Conservation (phyloP, 2,888 invertebrate genomes). For the Eurytoma adleriae region DNA sequence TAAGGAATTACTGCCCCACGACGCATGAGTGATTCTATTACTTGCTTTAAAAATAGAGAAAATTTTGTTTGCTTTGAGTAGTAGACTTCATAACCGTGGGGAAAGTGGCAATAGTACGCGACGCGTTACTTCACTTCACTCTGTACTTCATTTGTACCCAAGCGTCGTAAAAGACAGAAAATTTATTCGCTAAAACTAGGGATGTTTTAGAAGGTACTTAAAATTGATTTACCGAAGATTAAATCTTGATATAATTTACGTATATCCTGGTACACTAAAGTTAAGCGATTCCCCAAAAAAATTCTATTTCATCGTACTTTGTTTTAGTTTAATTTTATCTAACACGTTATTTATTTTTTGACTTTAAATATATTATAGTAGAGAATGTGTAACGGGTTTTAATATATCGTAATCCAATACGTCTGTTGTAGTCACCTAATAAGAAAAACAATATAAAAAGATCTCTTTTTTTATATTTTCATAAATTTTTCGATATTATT, state of each 20-base stretch:
- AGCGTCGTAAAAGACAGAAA: constrained; percentile 19
- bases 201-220: constrained; percentile 22
- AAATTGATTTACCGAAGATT: constrained; percentile 28
- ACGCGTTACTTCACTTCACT: not conserved
- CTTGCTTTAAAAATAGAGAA: not conserved
- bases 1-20: no score
- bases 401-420: no score
- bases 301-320: not conserved
- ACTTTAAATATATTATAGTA: no score
- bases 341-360: no score
- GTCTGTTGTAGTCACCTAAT: no score
- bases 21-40: not conserved
- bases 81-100: constrained; percentile 4
- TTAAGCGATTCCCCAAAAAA: not conserved
- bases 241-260: not conserved
- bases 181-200: constrained; percentile 29
- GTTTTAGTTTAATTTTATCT: no score
- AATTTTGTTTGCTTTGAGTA: not conserved
- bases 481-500: no score
- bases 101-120: not conserved
- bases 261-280: not conserved
- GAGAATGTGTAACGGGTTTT: no score
- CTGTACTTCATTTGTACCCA: not conserved
- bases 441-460: no score
- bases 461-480: no score